phyloP scores from a whole-genome alignment of 2,113 vertebrate genomes.

The Heloderma charlesbogerti region DNA sequence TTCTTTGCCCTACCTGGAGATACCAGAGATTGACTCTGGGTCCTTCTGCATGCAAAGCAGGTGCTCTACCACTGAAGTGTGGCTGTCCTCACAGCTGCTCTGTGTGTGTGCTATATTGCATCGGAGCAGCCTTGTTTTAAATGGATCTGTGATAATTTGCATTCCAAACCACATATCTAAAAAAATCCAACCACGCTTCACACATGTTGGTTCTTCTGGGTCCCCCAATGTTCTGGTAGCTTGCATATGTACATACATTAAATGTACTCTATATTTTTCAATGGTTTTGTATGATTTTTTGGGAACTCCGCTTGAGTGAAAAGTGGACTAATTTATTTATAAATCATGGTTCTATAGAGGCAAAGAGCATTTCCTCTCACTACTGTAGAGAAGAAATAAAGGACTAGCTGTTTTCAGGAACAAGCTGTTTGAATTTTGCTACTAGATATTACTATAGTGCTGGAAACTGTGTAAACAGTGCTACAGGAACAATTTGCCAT shows the following conservation, averaged over 20 bases:
- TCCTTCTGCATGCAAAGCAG: too few species aligned
- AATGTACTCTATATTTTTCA: background rate
- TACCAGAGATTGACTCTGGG: too few species aligned
- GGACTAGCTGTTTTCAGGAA: background rate
- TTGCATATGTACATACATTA: background rate
- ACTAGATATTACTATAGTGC: background rate
- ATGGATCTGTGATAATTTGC: background rate
- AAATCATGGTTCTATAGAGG: background rate
- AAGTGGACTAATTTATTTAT: background rate
- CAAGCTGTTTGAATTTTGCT: background rate
- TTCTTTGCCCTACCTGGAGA: too few species aligned
- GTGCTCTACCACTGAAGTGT: too few species aligned
- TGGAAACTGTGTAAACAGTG: background rate
- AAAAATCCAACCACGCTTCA: background rate
- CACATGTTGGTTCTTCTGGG: background rate
- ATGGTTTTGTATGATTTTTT: background rate
- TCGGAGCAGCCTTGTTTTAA: background rate
- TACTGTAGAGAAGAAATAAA: background rate
- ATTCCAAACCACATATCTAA: background rate
- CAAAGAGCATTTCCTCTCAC: background rate
- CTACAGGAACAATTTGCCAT: background rate
- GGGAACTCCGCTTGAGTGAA: background rate
- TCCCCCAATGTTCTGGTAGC: background rate
- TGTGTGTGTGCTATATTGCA: background rate
- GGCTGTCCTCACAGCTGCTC: too few species aligned